Evolutionary conservation across 2,797 vertebrate species (phyloP).

Genomic region (Cercopithecus mitis): DNA sequence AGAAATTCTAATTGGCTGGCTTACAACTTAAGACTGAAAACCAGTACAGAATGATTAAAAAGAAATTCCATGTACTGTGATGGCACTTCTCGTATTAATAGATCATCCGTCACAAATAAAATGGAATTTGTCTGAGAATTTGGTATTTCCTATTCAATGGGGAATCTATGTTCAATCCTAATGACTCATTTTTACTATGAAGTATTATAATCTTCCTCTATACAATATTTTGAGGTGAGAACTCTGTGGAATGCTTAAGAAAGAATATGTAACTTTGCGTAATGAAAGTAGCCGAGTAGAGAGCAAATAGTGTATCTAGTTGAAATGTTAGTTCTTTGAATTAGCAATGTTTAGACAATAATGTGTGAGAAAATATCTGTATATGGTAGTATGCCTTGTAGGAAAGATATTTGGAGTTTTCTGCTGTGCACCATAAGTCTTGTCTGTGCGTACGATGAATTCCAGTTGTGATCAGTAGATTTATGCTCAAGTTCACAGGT

Average conservation of each 20-base stretch:
- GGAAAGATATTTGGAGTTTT: slow-evolving; percentile 66
- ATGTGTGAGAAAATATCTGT: slow-evolving; percentile 72
- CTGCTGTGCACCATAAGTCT: slow-evolving; percentile 75
- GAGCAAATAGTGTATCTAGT: slow-evolving; percentile 43
- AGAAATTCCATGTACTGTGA: fast-evolving
- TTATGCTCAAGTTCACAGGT: slow-evolving; percentile 87
- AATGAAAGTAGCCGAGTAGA: slow-evolving; percentile 41
- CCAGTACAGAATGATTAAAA: neutral
- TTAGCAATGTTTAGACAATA: slow-evolving; percentile 42
- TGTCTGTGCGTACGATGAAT: slow-evolving; percentile 76
- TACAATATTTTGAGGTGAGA: neutral
- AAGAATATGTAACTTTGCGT: neutral
- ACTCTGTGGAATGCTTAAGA: slow-evolving; percentile 60
- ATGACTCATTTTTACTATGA: neutral
- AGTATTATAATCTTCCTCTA: neutral
- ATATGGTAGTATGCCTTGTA: slow-evolving; percentile 71
- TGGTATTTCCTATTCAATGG: slow-evolving; percentile 52
- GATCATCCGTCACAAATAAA: slow-evolving; percentile 32
- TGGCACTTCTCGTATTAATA: neutral
- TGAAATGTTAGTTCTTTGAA: slow-evolving; percentile 55
- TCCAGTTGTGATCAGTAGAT: slow-evolving; percentile 68
- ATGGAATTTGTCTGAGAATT: slow-evolving; percentile 54
- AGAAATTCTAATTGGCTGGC: neutral
- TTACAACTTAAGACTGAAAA: neutral
- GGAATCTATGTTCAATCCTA: neutral